phyloP scores from a whole-genome alignment of 2,888 invertebrate species.

The Abrostola tripartita region DNA sequence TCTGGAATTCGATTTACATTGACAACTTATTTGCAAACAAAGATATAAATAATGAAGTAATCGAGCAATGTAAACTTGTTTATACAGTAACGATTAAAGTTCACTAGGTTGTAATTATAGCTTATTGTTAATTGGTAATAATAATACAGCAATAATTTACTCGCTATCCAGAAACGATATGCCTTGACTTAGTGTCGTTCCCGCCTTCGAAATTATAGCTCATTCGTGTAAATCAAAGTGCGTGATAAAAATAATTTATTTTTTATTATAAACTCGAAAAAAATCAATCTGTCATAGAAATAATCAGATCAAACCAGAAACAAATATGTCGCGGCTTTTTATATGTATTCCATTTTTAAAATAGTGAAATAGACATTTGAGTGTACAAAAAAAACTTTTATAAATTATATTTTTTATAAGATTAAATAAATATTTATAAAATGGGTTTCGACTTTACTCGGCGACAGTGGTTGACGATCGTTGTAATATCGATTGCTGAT shows the following conservation, averaged over 20 bases:
- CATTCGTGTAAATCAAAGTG: constrained; percentile 70
- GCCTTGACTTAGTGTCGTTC: constrained; percentile 67
- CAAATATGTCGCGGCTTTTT: constrained; percentile 23
- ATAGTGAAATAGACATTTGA: constrained; percentile 12
- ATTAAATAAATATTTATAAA: constrained; percentile 43
- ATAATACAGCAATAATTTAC: constrained; percentile 61
- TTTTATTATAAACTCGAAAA: constrained; percentile 7
- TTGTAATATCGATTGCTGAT: constrained; percentile 94
- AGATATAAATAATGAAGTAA: constrained; percentile 1
- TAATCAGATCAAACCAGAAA: not conserved
- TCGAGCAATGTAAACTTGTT: constrained; percentile 54
- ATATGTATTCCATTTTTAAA: constrained; percentile 18
- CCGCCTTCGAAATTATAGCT: constrained; percentile 62
- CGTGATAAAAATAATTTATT: constrained; percentile 35
- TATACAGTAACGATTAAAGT: constrained; percentile 58
- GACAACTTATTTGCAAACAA: constrained; percentile 2
- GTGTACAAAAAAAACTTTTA: constrained; percentile 1
- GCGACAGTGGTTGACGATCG: constrained; percentile 93
- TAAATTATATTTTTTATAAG: not conserved
- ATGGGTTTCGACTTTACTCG: constrained; percentile 91
- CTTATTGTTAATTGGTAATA: constrained; percentile 50
- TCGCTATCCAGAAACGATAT: constrained; percentile 65
- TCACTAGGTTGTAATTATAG: constrained; percentile 49
- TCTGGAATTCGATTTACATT: constrained; percentile 50
- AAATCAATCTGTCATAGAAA: not conserved